Base-by-base conservation (phyloP, 2,113 vertebrate genomes). In the Neofelis nebulosa region DNA sequence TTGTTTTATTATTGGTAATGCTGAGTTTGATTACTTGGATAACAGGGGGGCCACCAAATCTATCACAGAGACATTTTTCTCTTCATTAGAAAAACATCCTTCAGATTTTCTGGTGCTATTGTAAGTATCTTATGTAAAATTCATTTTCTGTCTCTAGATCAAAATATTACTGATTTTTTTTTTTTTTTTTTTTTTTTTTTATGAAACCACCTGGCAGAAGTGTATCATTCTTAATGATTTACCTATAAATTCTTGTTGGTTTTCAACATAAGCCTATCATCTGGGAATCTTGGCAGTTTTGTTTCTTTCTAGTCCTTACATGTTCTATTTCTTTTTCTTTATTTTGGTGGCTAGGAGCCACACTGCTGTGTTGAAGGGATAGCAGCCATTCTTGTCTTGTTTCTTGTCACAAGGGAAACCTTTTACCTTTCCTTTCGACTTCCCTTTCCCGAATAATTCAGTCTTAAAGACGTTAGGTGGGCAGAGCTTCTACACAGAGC, bases 131-230 rank as follows among this genome's bases (percentile, higher is more conserved):
- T 61, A 61, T 23, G 38, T 57, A 57, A 93, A 91, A 36, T 91
- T 73, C 7, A 71, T 74, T 81, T 95, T 93, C n/a, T 78, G n/a
- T 84, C 83, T 88, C 10, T 81, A 89, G 71, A 29, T 63, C 25
- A 95, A 48, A 94, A 85, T 85, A 21, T 73, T 41, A 38, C 2
- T 61, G 7, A 63, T 87, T 91, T 89, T 90, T 86, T 61, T 69
- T 86, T 91, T 90, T n/a, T n/a, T n/a, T n/a, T 89, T 90, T 86
- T 91, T 89, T 90, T 38, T 89, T 86, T 61, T 71, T 7, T 57
- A 29, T 85, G 38, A 69, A 86, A 48, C 13, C 91, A 15, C 9
- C 36, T 61, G 27, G 21, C 14, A 74, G 48, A 89, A 83, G 4
- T 55, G 9, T 93, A 13, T 90, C 38, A 83, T 57, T 96, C 18